Evolutionary conservation across 2,113 vertebrate species (phyloP).

Genomic region (Mesitornis unicolor): DNA sequence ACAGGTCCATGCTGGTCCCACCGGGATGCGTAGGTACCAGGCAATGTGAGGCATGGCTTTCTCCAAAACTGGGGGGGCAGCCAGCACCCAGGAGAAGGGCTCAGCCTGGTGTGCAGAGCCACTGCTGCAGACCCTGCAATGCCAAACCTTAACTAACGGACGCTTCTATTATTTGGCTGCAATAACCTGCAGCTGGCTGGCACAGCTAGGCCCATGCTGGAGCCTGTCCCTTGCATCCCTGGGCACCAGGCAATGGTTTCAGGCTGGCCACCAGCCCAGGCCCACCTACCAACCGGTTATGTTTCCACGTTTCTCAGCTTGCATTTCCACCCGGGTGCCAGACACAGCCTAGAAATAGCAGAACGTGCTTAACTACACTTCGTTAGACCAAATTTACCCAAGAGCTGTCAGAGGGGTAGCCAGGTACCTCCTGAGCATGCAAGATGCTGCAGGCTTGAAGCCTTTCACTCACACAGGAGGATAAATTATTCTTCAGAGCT

Average conservation of each 20-base stretch:
- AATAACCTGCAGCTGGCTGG: background rate
- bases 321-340: background rate
- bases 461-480: rapidly evolving
- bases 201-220: background rate
- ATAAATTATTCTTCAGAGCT: background rate
- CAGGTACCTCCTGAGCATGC: background rate
- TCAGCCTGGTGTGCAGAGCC: background rate
- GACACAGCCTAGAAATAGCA: background rate
- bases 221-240: background rate
- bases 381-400: background rate
- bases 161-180: rapidly evolving
- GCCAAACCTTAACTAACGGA: background rate
- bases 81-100: background rate
- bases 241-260: background rate
- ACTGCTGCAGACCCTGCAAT: background rate
- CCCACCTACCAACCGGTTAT: background rate
- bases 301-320: background rate
- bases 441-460: background rate
- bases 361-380: background rate
- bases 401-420: background rate
- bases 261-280: background rate
- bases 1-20: background rate
- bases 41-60: rapidly evolving
- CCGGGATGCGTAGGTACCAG: background rate
- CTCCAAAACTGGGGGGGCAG: background rate